phyloP scores from a whole-genome alignment of 2,888 invertebrate species.

The Eurytoma adleriae region DNA sequence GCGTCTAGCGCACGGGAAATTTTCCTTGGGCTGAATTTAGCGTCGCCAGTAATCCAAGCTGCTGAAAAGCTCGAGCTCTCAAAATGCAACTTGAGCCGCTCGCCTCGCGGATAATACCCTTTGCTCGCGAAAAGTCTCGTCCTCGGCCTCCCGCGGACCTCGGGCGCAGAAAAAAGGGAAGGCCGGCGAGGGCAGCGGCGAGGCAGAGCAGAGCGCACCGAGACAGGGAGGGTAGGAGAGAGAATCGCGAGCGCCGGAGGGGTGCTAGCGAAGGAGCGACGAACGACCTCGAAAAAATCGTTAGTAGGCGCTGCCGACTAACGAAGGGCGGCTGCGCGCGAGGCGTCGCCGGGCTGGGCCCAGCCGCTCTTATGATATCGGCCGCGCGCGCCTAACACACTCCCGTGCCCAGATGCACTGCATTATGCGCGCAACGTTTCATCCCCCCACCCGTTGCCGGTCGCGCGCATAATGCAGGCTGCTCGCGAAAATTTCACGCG shows the following conservation, averaged over 20 bases:
- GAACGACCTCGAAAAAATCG: constrained; percentile 53
- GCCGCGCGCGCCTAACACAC: constrained; percentile 41
- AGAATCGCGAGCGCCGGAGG: constrained; percentile 15
- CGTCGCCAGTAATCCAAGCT: too few species aligned
- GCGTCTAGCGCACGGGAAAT: neutral
- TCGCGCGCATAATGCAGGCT: constrained; percentile 18
- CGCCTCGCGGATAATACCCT: too few species aligned
- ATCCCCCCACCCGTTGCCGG: constrained; percentile 15
- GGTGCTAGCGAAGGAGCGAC: constrained; percentile 30
- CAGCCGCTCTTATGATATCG: constrained; percentile 34
- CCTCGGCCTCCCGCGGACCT: neutral
- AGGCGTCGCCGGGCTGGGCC: constrained; percentile 14
- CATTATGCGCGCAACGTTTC: constrained; percentile 58
- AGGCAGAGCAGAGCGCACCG: constrained; percentile 11
- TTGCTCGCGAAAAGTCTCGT: constrained; percentile 6
- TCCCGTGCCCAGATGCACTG: constrained; percentile 40
- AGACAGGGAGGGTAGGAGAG: neutral
- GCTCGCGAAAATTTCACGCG: constrained; percentile 52
- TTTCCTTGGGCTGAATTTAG: too few species aligned
- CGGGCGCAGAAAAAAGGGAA: constrained; percentile 6
- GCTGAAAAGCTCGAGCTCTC: too few species aligned
- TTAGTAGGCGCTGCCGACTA: constrained; percentile 43
- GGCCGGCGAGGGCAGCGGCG: neutral
- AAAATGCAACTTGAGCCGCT: too few species aligned
- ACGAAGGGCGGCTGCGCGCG: neutral